A percentile compares a stretch with the other conserved stretches of the same genome.
Evolutionary conservation across 2,113 vertebrate genomes (phyloP).

Genomic region (Neogobius melanostomus): DNA sequence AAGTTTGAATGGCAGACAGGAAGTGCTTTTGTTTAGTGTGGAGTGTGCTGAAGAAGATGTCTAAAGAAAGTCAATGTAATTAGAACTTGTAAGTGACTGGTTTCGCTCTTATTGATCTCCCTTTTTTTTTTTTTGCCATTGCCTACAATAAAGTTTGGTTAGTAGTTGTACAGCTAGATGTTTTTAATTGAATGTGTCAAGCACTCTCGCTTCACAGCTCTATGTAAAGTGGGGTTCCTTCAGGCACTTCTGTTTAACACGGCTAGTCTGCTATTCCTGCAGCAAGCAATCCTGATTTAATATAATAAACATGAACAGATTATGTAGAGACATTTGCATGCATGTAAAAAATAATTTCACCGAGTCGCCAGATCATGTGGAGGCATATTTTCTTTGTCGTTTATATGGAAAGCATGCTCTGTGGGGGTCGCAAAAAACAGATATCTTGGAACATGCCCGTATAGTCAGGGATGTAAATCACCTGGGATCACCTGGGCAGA

Average conservation of each 20-base stretch:
- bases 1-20: constrained; percentile 5
- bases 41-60: background rate
- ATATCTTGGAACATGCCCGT: no score
- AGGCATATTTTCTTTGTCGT: no score
- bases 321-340: background rate
- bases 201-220: no score
- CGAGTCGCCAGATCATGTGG: no score
- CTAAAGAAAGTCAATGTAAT: background rate
- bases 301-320: background rate
- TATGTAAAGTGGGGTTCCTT: no score
- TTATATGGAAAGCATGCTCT: no score
- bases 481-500: no score
- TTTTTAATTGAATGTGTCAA: background rate
- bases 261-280: no score
- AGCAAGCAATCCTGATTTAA: background rate
- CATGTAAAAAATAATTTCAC: background rate
- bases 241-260: no score
- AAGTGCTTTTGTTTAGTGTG: background rate
- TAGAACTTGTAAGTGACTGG: background rate
- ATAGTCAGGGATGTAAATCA: no score
- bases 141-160: background rate
- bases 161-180: background rate
- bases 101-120: background rate
- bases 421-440: no score
- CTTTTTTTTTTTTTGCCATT: background rate